Evolutionary conservation across 2,888 invertebrate species (phyloP).

Genomic region (Philaethria dido): DNA sequence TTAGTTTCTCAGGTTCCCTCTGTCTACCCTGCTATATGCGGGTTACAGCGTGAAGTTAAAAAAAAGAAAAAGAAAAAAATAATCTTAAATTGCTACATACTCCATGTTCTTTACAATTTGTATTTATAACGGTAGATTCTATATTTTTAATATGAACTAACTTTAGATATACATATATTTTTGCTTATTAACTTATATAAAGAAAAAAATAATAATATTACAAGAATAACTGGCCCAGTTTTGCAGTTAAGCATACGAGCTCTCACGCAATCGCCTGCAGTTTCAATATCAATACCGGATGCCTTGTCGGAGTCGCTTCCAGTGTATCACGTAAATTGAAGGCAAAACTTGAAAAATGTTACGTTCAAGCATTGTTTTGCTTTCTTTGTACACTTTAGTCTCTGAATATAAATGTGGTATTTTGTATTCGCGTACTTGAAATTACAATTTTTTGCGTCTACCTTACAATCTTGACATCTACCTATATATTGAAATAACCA

Average conservation of each 20-base stretch:
- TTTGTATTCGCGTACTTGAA: not conserved
- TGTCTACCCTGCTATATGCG: no score
- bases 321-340: constrained; percentile 22
- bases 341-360: constrained; percentile 25
- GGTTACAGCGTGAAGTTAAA: no score
- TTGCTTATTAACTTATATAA: no score
- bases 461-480: no score
- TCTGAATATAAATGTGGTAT: not conserved
- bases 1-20: no score
- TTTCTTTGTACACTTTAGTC: not conserved
- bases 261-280: constrained; percentile 18
- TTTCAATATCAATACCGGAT: constrained; percentile 37
- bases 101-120: no score
- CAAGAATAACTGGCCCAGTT: constrained; percentile 4
- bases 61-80: no score
- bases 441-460: not conserved
- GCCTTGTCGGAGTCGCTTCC: constrained; percentile 28
- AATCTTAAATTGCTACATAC: no score
- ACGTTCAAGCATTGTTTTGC: constrained; percentile 16
- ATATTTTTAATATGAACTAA: no score
- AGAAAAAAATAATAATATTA: not conserved
- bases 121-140: no score
- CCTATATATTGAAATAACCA: no score
- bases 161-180: no score
- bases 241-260: not conserved